Conservation (phyloP, 1,140 invertebrate genomes). For the Caenorhabditis briggsae region DNA sequence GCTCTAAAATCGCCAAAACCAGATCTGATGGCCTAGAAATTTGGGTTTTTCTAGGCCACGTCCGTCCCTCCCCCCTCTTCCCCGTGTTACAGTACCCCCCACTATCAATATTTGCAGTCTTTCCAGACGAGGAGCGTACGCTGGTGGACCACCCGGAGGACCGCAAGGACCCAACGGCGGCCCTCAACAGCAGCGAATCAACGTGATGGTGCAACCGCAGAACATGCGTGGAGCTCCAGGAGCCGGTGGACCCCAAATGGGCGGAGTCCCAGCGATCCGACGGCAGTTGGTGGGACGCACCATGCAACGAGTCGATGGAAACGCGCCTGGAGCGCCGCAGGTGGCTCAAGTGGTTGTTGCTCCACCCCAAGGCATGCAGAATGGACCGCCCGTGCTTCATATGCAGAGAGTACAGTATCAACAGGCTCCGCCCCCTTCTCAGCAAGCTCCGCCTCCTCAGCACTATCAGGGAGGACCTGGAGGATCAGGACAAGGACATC, state of each 20-base stretch:
- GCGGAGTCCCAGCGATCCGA: neutral
- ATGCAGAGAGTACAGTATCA: neutral
- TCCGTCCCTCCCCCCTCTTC: neutral
- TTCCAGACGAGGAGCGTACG: constrained; percentile 27
- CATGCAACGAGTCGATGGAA: neutral
- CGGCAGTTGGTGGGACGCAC: neutral
- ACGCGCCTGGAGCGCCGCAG: neutral
- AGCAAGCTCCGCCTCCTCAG: constrained; percentile 10
- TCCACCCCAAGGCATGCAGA: constrained; percentile 21
- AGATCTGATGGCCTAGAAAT: too few species aligned
- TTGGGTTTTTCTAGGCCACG: neutral
- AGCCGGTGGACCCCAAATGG: neutral
- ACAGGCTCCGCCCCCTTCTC: neutral
- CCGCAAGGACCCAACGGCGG: too few species aligned
- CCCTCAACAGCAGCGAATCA: neutral
- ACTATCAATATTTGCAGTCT: neutral
- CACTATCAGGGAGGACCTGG: neutral
- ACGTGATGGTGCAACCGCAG: constrained; percentile 36
- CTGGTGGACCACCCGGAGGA: neutral
- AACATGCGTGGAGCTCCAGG: neutral
- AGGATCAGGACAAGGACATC: too few species aligned
- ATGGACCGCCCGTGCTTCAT: constrained; percentile 11
- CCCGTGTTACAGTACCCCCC: neutral
- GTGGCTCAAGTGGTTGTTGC: constrained; percentile 30
- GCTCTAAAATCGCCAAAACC: too few species aligned